A percentile compares a stretch with the other conserved stretches of the same genome.
Conservation (phyloP, 2,888 invertebrate genomes). For the Neocrepidodera transversa region DNA sequence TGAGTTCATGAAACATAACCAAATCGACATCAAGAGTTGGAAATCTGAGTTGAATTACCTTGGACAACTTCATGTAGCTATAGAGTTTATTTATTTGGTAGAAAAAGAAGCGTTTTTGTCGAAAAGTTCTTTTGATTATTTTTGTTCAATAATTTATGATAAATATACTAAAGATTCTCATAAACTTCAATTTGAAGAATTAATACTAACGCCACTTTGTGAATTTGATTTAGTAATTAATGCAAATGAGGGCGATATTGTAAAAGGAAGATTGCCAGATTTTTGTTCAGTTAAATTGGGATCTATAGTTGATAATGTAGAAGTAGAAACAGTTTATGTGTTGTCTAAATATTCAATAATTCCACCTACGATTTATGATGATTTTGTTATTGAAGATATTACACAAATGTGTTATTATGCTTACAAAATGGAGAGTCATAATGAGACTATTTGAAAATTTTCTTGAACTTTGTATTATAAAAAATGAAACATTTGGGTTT, state of each 20-base stretch:
- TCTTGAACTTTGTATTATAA: too few relatives aligned
- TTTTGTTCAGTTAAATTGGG: constrained; percentile 40
- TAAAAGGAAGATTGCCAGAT: constrained; percentile 35
- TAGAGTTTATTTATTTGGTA: constrained; percentile 42
- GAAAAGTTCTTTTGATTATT: constrained; percentile 34
- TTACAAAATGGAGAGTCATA: constrained; percentile 29
- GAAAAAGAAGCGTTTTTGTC: constrained; percentile 35
- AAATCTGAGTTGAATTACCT: constrained; percentile 40
- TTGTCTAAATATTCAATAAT: constrained; percentile 41
- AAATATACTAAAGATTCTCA: constrained; percentile 25
- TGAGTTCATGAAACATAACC: constrained; percentile 14
- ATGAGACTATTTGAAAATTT: constrained; percentile 18
- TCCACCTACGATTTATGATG: constrained; percentile 40
- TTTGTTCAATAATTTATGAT: constrained; percentile 33
- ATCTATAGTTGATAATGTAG: constrained; percentile 24
- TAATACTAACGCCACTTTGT: constrained; percentile 33
- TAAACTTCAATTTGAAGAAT: constrained; percentile 25
- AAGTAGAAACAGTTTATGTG: constrained; percentile 39
- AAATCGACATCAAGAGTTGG: neutral
- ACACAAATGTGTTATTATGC: constrained; percentile 30
- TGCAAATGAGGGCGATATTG: constrained; percentile 19
- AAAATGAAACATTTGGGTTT: too few relatives aligned
- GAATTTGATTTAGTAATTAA: constrained; percentile 27
- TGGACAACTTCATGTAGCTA: constrained; percentile 38
- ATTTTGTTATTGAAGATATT: constrained; percentile 26